Evolutionary conservation across 1,140 invertebrate genomes (phyloP).

Genomic region (Bombus huntii): DNA sequence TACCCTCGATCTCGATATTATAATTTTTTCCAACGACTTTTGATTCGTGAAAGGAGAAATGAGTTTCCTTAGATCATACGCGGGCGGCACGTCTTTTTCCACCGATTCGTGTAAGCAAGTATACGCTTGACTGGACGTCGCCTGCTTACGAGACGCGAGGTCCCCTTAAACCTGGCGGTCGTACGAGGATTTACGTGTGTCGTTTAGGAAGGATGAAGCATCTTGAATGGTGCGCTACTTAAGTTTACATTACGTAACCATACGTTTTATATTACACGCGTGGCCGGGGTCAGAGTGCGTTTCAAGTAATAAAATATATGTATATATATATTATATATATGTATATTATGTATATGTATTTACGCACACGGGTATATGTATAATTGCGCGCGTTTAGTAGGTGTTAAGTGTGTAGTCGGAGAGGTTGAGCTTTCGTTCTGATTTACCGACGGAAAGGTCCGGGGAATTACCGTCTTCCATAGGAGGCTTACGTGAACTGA

Average conservation of each 20-base stretch:
- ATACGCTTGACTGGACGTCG: not conserved
- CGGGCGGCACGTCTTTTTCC: not conserved
- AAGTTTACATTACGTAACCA: slow-evolving; percentile 62
- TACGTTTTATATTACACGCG: slow-evolving; percentile 62
- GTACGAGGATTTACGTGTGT: not conserved
- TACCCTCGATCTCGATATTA: not conserved
- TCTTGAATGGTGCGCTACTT: slow-evolving; percentile 69
- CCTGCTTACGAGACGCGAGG: slow-evolving; percentile 20
- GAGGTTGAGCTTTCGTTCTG: slow-evolving; percentile 67
- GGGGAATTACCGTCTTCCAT: slow-evolving; percentile 11
- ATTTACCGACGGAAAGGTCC: slow-evolving; percentile 58
- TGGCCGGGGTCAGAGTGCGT: slow-evolving; percentile 73
- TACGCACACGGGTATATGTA: slow-evolving; percentile 46
- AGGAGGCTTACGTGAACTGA: not conserved
- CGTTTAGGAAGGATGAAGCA: slow-evolving; percentile 68
- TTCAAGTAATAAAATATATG: slow-evolving; percentile 77
- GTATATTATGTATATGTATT: slow-evolving; percentile 61
- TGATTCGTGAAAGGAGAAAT: not conserved
- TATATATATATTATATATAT: slow-evolving; percentile 53
- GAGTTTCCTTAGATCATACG: not conserved
- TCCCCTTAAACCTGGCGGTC: not conserved
- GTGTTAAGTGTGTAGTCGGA: slow-evolving; percentile 50
- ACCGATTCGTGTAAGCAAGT: not conserved
- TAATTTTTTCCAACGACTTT: not conserved
- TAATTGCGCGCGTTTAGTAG: slow-evolving; percentile 43